Conservation (phyloP, 35 echinoderm and acorn worm genomes). For the Chiridota heheva region DNA sequence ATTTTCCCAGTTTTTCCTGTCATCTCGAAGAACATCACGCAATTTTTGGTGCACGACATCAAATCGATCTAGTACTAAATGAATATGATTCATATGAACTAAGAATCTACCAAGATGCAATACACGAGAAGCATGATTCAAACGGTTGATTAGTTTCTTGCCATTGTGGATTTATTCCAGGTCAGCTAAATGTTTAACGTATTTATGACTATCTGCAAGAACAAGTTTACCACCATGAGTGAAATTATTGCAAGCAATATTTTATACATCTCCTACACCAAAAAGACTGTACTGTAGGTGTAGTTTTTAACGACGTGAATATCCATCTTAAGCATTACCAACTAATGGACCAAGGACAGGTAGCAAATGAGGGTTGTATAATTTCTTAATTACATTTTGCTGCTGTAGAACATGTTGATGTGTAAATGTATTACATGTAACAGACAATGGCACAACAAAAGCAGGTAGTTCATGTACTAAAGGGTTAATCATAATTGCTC, state of each 20-base stretch:
- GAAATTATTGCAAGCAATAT: background rate
- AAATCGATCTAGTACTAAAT: background rate
- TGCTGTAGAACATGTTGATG: background rate
- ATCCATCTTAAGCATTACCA: background rate
- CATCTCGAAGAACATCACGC: background rate
- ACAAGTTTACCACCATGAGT: background rate
- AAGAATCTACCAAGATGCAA: background rate
- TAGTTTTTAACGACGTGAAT: background rate
- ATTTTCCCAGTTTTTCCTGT: slow-evolving; percentile 1
- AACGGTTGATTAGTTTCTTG: background rate
- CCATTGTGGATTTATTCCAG: background rate
- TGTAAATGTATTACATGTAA: background rate
- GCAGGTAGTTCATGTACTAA: background rate
- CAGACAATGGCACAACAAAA: background rate
- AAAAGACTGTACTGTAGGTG: background rate
- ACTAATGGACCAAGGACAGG: background rate
- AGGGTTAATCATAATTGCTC: background rate
- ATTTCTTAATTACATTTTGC: background rate
- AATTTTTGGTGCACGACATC: background rate
- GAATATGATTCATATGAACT: background rate
- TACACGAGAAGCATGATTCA: background rate
- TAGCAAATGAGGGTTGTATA: background rate
- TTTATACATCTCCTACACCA: background rate
- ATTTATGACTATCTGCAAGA: background rate
- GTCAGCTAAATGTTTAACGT: background rate